Percentiles rank a stretch among this genome's conserved stretches.
Conservation (phyloP, 2,113 vertebrate species). For the Labrus mixtus region DNA sequence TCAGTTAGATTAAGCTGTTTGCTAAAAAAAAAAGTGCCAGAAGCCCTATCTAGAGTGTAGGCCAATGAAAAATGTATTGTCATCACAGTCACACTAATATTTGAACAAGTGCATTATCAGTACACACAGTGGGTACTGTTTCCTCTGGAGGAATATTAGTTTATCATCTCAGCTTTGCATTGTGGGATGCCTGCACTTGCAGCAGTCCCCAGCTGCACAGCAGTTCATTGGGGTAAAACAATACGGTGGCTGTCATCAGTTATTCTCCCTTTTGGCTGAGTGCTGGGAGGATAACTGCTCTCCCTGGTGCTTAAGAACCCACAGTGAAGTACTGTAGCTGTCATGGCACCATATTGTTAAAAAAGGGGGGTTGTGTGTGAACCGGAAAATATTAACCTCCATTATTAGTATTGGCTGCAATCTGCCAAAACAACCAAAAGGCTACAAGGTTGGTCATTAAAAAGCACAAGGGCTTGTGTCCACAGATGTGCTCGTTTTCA, state of each 20-base stretch:
- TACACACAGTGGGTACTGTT: conserved; percentile 1
- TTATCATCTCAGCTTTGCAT: conserved; percentile 29
- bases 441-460: background rate
- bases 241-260: conserved; percentile 36
- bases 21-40: background rate
- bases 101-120: conserved; percentile 13
- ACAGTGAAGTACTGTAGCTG: background rate
- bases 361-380: background rate
- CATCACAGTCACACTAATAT: conserved; percentile 10
- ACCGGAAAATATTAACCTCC: background rate
- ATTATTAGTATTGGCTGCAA: background rate
- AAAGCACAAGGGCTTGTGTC: background rate
- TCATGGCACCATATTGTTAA: background rate
- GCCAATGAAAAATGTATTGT: conserved; percentile 8
- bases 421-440: background rate
- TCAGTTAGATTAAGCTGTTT: background rate
- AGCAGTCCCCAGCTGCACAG: conserved; percentile 11
- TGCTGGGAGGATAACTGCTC: conserved; percentile 20
- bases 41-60: background rate
- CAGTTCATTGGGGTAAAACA: conserved; percentile 36
- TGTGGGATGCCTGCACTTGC: background rate
- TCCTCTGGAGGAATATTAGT: conserved; percentile 37
- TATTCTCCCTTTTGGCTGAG: background rate
- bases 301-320: conserved; percentile 5
- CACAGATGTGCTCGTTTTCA: background rate